Evolutionary conservation across 2,797 vertebrate species (phyloP).

Genomic region (Brotula barbata): DNA sequence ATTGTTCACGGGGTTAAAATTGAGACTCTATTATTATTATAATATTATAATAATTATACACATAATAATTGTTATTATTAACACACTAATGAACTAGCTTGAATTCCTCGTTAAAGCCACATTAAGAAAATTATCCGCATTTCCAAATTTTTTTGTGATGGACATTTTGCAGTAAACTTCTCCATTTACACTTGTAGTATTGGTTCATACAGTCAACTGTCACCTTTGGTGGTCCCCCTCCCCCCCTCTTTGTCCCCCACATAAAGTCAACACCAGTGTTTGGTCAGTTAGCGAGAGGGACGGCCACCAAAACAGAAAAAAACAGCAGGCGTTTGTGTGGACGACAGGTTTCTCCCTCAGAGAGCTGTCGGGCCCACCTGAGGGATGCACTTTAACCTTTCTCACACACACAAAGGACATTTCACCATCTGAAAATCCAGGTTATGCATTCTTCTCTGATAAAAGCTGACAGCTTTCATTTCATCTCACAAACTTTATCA

Average conservation of each 20-base stretch:
- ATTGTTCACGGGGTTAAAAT: no score
- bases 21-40: no score
- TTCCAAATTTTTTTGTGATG: no score
- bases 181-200: no score
- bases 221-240: slow-evolving; percentile 48
- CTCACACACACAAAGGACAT: slow-evolving; percentile 2
- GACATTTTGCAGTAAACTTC: no score
- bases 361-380: slow-evolving; percentile 45
- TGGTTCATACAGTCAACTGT: background rate
- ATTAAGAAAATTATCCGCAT: no score
- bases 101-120: no score
- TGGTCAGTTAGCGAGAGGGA: slow-evolving; percentile 50
- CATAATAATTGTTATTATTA: no score
- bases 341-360: slow-evolving; percentile 43
- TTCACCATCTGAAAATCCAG: background rate
- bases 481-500: background rate
- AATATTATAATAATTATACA: no score
- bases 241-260: background rate
- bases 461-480: slow-evolving; percentile 1
- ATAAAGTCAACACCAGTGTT: slow-evolving; percentile 47
- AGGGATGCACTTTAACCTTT: slow-evolving; percentile 27
- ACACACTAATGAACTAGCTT: no score
- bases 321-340: slow-evolving; percentile 51
- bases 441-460: background rate
- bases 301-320: slow-evolving; percentile 52